Base-by-base conservation (phyloP, 2,113 vertebrate genomes). In the Archocentrus centrarchus region DNA sequence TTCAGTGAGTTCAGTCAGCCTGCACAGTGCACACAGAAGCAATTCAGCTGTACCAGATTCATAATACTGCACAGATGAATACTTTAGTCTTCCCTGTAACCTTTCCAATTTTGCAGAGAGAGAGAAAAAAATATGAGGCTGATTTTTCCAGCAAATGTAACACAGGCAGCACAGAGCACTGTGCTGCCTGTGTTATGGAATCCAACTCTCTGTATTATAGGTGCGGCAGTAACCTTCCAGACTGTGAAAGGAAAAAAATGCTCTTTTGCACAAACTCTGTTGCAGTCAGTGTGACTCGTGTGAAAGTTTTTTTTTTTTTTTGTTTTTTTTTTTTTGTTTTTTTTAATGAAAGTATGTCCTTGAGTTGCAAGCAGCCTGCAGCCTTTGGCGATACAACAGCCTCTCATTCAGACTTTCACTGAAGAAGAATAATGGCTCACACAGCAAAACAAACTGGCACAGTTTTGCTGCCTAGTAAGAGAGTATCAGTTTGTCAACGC, bases 321-420 rank as follows among this genome's bases (percentile, higher is more conserved):
- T 64, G 3, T 53, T 55, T 30, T 32, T 39, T 55, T 30, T 44
- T 78, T 85, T 86, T 60, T n/a, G n/a, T 24, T 24, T 24, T 24
- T 24, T 24, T 24, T 24, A 24, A 77, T 85, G 55, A 77, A 44
- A 80, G 60, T 7, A 15, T 88, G 91, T 87, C 93, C 90, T 94
- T 91, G 85, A 93, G 83, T 80, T 30, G 59, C 27, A 61, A 84
- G 82, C 63, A 84, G 82, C 63, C 84, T 78, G 82, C 81, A 90
- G 64, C 89, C 90, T 86, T 86, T 77, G 84, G 57, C 77, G 81
- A 86, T 79, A 83, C 32, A 92, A 88, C 80, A 85, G 70, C n/a
- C 5, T 88, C 18, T 55, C 63, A 68, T 85, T 89, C 55, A 80
- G 59, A 59, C 75, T 41, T 64, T 79, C 6, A 76, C 17, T 76